Percentiles rank a stretch among this genome's conserved stretches.
These are phyloP conservation scores for Oncopodura yosiiana DNA, from an alignment of 1,140 invertebrate species.

Conservation along the genomic window DNA sequence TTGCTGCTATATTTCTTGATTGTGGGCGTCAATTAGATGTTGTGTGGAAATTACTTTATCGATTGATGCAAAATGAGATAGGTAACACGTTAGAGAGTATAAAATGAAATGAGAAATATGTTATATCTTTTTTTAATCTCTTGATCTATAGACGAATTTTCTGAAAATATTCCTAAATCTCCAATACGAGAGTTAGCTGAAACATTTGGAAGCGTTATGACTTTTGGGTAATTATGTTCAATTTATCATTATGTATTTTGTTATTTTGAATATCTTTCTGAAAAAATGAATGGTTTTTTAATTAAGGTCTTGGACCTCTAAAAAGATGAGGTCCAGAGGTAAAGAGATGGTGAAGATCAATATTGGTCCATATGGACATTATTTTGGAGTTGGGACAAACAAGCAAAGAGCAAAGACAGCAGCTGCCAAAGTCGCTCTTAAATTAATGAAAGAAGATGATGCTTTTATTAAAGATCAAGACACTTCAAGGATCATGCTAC, in stretches of 20 bases:
- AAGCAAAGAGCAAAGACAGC: constrained; percentile 58
- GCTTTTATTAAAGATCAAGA: neutral
- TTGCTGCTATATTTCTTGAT: constrained; percentile 52
- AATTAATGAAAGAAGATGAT: constrained; percentile 23
- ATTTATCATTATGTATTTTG: constrained; percentile 14
- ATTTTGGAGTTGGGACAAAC: constrained; percentile 59
- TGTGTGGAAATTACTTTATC: constrained; percentile 50
- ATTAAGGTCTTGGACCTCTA: neutral
- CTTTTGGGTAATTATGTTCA: neutral
- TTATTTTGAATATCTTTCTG: too few relatives aligned
- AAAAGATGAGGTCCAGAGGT: constrained; percentile 38
- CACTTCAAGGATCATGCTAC: neutral
- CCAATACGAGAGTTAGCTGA: constrained; percentile 21
- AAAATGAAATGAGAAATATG: too few relatives aligned
- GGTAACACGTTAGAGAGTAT: too few relatives aligned
- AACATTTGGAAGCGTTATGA: too few relatives aligned
- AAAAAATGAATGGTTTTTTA: constrained; percentile 36
- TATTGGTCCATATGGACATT: constrained; percentile 46
- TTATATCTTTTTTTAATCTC: too few relatives aligned
- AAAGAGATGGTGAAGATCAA: constrained; percentile 54
- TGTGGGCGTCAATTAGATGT: constrained; percentile 47
- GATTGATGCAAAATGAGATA: constrained; percentile 47
- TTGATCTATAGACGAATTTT: constrained; percentile 17
- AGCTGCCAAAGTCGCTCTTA: constrained; percentile 61
- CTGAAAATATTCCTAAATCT: constrained; percentile 19